Conservation (phyloP, 2,888 invertebrate genomes). For the Conomelus anceps region DNA sequence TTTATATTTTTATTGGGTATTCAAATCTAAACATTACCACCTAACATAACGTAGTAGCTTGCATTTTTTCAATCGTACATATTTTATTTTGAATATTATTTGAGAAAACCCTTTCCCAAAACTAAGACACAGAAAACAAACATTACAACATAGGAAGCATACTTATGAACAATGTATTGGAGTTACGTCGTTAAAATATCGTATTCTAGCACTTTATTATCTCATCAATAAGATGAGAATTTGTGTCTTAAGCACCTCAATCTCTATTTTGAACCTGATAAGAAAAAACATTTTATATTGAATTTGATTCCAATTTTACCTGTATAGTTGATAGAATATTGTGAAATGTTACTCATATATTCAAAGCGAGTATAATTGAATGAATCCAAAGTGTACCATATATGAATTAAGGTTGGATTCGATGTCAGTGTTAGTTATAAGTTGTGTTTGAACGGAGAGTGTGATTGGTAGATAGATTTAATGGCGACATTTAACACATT, state of each 20-base stretch:
- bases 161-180: neutral
- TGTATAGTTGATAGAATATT: neutral
- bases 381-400: neutral
- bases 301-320: neutral
- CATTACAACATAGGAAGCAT: no score
- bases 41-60: no score
- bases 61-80: no score
- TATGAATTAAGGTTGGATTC: neutral
- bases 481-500: neutral
- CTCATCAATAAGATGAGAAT: neutral
- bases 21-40: no score
- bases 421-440: neutral
- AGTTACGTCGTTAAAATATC: neutral
- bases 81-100: no score
- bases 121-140: no score
- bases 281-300: neutral
- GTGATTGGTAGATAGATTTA: neutral
- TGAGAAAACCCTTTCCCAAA: no score
- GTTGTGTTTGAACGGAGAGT: neutral
- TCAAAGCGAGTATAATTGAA: neutral
- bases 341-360: neutral
- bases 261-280: neutral
- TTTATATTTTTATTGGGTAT: no score
- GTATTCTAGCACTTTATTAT: neutral
- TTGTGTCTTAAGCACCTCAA: neutral